phyloP scores from a whole-genome alignment of 2,888 invertebrate genomes.

The Eristalis arbustorum region DNA sequence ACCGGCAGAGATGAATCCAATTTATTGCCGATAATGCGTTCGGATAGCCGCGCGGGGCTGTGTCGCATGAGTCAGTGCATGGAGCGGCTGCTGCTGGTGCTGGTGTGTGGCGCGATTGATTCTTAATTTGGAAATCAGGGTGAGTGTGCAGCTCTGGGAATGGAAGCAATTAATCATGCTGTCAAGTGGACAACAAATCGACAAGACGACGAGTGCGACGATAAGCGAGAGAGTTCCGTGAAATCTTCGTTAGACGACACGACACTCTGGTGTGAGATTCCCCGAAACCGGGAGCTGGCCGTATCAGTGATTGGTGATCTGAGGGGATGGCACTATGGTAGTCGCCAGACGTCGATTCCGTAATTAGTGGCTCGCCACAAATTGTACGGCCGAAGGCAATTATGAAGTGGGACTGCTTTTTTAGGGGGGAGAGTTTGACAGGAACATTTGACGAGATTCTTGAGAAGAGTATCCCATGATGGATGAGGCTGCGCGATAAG shows the following conservation, averaged over 20 bases:
- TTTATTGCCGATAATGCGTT: constrained; percentile 33
- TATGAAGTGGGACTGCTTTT: not conserved
- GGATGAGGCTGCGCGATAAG: not conserved
- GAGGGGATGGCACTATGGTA: not conserved
- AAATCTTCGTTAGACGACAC: constrained; percentile 40
- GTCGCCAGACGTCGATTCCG: constrained; percentile 7
- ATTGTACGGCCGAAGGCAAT: not conserved
- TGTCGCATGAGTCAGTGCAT: constrained; percentile 49
- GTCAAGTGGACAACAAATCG: constrained; percentile 48
- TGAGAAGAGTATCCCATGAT: not conserved
- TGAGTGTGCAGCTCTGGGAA: constrained; percentile 39
- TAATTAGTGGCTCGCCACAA: constrained; percentile 4
- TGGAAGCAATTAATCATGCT: constrained; percentile 64
- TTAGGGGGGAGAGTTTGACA: not conserved
- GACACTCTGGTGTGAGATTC: constrained; percentile 48
- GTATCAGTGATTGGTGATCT: constrained; percentile 30
- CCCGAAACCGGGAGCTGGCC: constrained; percentile 38
- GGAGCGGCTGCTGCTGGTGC: not conserved
- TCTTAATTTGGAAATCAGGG: constrained; percentile 57
- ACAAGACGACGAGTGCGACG: constrained; percentile 35
- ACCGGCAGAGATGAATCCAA: constrained; percentile 34
- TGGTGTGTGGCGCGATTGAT: constrained; percentile 33
- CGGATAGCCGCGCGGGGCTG: constrained; percentile 9
- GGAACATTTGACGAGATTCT: not conserved
- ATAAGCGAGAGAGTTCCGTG: constrained; percentile 48